These are phyloP conservation scores for Brachypodius melanocephalos DNA, from an alignment of 2,113 vertebrate genomes.

Conservation along the genomic window DNA sequence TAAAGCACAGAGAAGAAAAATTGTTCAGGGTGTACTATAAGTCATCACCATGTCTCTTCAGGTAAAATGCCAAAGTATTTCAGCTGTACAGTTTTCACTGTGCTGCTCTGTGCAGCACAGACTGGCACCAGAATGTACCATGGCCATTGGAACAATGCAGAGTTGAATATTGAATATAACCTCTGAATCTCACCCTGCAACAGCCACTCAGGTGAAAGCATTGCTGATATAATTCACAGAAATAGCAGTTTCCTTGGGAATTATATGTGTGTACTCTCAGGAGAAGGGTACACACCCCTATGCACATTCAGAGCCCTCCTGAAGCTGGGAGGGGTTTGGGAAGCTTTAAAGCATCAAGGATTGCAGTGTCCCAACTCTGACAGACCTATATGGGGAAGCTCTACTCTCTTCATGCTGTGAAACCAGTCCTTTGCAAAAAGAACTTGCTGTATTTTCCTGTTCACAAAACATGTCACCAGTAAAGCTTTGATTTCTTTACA, in stretches of 20 bases:
- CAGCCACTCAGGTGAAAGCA: background rate
- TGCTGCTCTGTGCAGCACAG: conserved; percentile 22
- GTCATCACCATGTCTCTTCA: conserved; percentile 69
- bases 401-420: background rate
- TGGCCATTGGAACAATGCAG: background rate
- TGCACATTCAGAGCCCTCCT: background rate
- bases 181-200: background rate
- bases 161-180: background rate
- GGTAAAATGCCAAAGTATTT: conserved; percentile 58
- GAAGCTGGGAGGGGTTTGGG: background rate
- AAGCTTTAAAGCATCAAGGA: background rate
- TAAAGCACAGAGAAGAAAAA: conserved; percentile 75
- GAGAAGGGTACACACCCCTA: background rate
- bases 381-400: background rate
- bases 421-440: background rate
- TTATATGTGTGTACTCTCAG: background rate
- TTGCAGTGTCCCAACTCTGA: background rate
- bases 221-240: background rate
- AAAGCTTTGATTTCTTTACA: background rate
- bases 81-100: conserved; percentile 17
- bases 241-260: background rate
- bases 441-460: background rate
- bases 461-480: background rate
- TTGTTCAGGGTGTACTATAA: conserved; percentile 49
- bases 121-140: background rate